Conservation (phyloP, 2,888 invertebrate genomes). For the Drosophila mimetica region DNA sequence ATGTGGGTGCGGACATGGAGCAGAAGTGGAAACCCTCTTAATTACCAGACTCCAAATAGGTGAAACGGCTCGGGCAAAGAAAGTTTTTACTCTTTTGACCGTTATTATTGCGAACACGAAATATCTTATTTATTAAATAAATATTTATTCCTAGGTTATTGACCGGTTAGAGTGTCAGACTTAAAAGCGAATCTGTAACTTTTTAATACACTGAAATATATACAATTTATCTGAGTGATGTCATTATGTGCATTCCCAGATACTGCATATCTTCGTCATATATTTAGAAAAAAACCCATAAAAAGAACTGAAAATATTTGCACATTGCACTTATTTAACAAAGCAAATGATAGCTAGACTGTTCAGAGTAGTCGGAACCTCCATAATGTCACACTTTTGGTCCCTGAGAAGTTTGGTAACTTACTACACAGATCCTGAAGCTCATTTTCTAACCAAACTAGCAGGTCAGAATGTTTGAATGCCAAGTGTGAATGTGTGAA, state of each 20-base stretch:
- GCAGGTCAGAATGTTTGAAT: too few species aligned
- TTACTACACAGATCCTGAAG: background rate
- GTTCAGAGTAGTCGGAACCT: constrained; percentile 1
- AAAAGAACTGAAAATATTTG: constrained; percentile 15
- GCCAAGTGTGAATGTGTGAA: too few species aligned
- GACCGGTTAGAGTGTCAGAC: background rate
- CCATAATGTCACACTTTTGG: constrained; percentile 42
- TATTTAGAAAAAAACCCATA: constrained; percentile 20
- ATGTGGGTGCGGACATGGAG: constrained; percentile 33
- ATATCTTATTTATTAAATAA: background rate
- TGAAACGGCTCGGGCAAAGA: constrained; percentile 9
- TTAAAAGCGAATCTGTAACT: too few species aligned
- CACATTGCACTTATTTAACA: constrained; percentile 48
- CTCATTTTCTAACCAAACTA: background rate
- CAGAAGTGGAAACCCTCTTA: constrained; percentile 16
- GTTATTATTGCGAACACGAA: background rate
- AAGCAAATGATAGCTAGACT: constrained; percentile 50
- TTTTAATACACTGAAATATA: too few species aligned
- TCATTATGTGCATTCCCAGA: constrained; percentile 3
- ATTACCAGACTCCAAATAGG: constrained; percentile 16
- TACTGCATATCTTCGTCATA: constrained; percentile 4
- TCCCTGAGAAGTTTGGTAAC: constrained; percentile 48
- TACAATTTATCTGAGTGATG: too few species aligned
- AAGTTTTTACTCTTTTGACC: constrained; percentile 3
- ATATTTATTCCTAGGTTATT: background rate